Conservation (phyloP, 2,797 vertebrate genomes). For the Pristis pectinata region DNA sequence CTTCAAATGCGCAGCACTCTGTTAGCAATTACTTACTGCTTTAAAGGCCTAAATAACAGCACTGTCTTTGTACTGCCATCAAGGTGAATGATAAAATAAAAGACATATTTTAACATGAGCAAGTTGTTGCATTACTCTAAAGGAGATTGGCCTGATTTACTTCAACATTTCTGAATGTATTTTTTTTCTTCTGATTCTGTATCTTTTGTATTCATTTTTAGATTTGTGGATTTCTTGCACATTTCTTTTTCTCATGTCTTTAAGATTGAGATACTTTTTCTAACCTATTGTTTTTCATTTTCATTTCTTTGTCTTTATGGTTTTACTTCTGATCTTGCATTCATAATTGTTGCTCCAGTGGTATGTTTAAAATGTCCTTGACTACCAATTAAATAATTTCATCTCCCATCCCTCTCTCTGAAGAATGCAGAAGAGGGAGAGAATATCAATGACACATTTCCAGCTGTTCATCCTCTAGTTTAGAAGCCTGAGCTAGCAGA, state of each 20-base stretch:
- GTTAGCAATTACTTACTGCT: constrained; percentile 3
- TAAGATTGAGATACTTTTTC: neutral
- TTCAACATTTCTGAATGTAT: neutral
- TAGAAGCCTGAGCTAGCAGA: neutral
- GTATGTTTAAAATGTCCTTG: neutral
- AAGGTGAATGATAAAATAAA: neutral
- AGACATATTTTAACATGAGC: neutral
- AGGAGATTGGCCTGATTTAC: neutral
- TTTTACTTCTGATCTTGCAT: neutral
- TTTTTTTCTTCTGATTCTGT: neutral
- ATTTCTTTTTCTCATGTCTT: neutral
- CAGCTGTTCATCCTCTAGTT: neutral
- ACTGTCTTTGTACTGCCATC: constrained; percentile 15
- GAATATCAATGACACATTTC: neutral
- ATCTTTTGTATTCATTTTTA: neutral
- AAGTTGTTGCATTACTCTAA: neutral
- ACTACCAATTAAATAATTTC: neutral
- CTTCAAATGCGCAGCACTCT: constrained; percentile 15
- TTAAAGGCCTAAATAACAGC: neutral
- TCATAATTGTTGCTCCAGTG: neutral
- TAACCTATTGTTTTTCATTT: neutral
- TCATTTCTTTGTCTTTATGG: neutral
- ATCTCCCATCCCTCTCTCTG: neutral
- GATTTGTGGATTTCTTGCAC: neutral
- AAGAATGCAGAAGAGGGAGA: neutral